Evolutionary conservation across 2,797 vertebrate genomes (phyloP), one percentile per base, ranked within the genome.

Genomic region (Acanthis flammea): DNA sequence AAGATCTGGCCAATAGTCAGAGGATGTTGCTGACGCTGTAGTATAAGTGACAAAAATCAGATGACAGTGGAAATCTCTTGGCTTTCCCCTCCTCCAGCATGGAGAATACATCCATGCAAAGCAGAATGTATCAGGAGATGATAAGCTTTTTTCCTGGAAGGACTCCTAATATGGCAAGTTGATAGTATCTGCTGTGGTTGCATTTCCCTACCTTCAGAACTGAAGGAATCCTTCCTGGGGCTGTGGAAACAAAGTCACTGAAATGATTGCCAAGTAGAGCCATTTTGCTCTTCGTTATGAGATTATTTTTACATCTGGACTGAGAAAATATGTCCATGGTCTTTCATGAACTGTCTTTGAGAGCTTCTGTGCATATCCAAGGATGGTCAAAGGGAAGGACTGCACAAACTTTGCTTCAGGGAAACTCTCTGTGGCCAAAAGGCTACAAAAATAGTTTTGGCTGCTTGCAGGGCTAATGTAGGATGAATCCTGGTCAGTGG

Each of bases 301-400:
- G 12, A 3, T 2, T 45, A 10, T 65, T 92, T 92, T 39, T 78
- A 18, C 19, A 54, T 35, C 24, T 7, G 6, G 19, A 31, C 50
- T 68, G 42, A 61, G 62, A 78, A 74, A 37, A 62, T 44, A 30
- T 2, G 6, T 55, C 61, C 22, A 1, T 12, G 17, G 27, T 84
- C 39, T 54, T 85, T 70, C 13, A 28, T 23, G 25, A 65, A 27
- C 19, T 39, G 7, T n/a, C 18, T 82, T 72, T 68, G 31, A 76
- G 71, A 73, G 11, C 8, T 73, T 79, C n/a, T 73, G 35, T 3
- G 0, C 0, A 0, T 42, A 27, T 73, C 47, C 15, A 7, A 51
- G 45, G 41, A 21, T 72, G 42, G 6, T 75, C 1, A 0, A 48
- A 44, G 37, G 31, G 28, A 77, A 68, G 37, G 9, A 57, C 11